Conservation (phyloP, 2,888 invertebrate genomes). For the Lamellibrachia columna region DNA sequence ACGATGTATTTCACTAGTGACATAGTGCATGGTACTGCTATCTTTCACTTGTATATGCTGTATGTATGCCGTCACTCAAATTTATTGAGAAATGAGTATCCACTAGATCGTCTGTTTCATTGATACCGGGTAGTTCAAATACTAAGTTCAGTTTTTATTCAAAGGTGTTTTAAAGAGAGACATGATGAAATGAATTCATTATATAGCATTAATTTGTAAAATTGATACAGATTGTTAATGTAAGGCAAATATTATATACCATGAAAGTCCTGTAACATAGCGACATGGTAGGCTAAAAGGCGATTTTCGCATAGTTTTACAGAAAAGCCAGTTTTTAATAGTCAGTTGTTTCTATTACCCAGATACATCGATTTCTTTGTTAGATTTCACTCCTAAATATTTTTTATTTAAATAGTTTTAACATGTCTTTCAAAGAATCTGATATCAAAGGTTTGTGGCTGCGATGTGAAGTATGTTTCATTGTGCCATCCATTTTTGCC, state of each 20-base stretch:
- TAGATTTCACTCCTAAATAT: background rate
- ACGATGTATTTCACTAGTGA: background rate
- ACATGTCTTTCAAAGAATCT: background rate
- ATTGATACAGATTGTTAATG: background rate
- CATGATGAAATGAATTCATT: background rate
- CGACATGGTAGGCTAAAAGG: background rate
- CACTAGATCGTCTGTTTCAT: background rate
- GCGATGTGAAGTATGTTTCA: background rate
- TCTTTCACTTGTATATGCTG: background rate
- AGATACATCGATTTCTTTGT: background rate
- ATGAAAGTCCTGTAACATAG: background rate
- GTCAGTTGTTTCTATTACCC: background rate
- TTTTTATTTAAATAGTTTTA: background rate
- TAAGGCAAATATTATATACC: background rate
- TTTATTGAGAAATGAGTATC: background rate
- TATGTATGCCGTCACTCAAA: background rate
- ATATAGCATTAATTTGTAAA: background rate
- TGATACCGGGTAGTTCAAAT: background rate
- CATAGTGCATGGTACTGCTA: background rate
- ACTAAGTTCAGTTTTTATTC: background rate
- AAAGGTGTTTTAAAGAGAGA: background rate
- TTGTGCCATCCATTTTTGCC: too few relatives aligned
- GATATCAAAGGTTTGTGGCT: background rate
- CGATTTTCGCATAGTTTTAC: background rate
- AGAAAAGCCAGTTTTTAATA: background rate